Conservation (phyloP, 2,888 invertebrate genomes). For the Azorinus chamasolen region DNA sequence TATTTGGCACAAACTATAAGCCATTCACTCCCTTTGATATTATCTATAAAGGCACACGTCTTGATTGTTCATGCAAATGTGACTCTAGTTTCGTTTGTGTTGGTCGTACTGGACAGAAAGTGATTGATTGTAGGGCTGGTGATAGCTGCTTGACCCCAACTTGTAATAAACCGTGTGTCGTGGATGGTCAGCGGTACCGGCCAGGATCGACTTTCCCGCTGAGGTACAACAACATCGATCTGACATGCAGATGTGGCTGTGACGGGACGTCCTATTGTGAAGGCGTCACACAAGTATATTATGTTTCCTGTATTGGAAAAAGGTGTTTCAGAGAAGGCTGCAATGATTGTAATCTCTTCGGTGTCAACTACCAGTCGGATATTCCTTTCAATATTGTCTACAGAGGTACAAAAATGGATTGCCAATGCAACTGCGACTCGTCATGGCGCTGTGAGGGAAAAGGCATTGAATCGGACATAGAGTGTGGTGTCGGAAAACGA, state of each 20-base stretch:
- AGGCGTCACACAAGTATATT: conserved; percentile 39
- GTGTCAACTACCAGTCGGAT: conserved; percentile 64
- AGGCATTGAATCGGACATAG: conserved; percentile 4
- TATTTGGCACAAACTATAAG: conserved; percentile 34
- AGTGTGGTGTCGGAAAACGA: conserved; percentile 38
- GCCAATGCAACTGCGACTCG: conserved; percentile 74
- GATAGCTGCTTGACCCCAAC: conserved; percentile 27
- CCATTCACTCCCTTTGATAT: conserved; percentile 40
- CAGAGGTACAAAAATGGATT: conserved; percentile 71
- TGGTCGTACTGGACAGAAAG: conserved; percentile 26
- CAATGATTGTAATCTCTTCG: conserved; percentile 67
- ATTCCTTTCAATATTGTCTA: conserved; percentile 69
- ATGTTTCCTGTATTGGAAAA: conserved; percentile 46
- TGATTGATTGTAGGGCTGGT: conserved; percentile 26
- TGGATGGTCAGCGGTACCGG: conserved; percentile 56
- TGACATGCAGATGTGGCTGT: conserved; percentile 58
- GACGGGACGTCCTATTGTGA: conserved; percentile 51
- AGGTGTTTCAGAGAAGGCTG: conserved; percentile 61
- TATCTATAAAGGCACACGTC: conserved; percentile 37
- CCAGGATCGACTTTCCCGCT: conserved; percentile 68
- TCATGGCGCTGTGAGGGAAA: conserved; percentile 56
- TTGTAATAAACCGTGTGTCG: conserved; percentile 34
- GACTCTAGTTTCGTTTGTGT: conserved; percentile 65
- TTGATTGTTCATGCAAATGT: conserved; percentile 76
- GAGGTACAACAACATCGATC: conserved; percentile 45